These are phyloP conservation scores for Eupithecia inturbata DNA, from an alignment of 2,888 invertebrate species.

Conservation along the genomic window DNA sequence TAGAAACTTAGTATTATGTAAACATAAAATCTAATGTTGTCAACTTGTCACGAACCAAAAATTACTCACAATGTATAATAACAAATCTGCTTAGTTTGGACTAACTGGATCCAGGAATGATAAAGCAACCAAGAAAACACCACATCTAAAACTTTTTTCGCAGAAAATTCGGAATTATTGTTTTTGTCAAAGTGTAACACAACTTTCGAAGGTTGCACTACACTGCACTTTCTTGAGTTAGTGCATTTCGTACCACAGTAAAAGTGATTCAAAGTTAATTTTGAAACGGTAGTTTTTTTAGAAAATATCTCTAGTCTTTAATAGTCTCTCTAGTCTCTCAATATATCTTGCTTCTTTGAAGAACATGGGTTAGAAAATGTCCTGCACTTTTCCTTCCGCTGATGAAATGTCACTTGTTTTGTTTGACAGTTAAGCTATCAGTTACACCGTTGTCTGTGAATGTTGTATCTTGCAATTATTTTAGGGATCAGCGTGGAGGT, in stretches of 20 bases:
- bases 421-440: not conserved
- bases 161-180: slow-evolving; percentile 38
- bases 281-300: not conserved
- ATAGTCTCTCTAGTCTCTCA: no score
- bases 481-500: not conserved
- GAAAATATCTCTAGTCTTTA: no score
- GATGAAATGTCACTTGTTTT: slow-evolving; percentile 7
- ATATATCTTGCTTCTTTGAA: no score
- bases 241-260: not conserved
- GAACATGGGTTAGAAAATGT: slow-evolving; percentile 31
- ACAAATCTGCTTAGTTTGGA: not conserved
- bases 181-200: not conserved
- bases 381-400: slow-evolving; percentile 31
- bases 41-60: slow-evolving; percentile 39
- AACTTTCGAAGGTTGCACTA: slow-evolving; percentile 56
- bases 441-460: not conserved
- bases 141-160: slow-evolving; percentile 28
- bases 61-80: slow-evolving; percentile 42
- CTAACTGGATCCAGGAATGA: not conserved
- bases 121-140: slow-evolving; percentile 25
- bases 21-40: slow-evolving; percentile 51
- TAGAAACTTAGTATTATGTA: slow-evolving; percentile 60
- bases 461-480: not conserved
- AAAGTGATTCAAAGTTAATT: not conserved
- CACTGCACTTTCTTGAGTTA: slow-evolving; percentile 33